Base-by-base conservation (phyloP, 2,113 vertebrate species). In the Apus apus region DNA sequence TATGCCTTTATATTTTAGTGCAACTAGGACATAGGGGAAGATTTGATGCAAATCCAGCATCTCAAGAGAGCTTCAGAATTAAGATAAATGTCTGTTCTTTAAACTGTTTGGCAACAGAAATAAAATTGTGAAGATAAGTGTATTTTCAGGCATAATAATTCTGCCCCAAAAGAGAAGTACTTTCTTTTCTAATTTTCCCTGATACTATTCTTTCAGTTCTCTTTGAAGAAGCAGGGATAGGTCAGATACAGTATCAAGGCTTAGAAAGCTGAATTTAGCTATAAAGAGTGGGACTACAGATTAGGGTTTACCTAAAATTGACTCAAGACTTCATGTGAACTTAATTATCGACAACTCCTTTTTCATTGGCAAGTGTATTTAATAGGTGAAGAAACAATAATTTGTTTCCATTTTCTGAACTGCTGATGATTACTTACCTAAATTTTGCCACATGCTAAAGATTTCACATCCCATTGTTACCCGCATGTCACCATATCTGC, bases 381-480 rank as follows among this genome's bases (percentile, higher is more conserved):
- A 90, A 76, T 15, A 93, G 23, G 21, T 7, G 9, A 93, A 93
- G 11, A 80, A 67, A 32, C 38, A 73, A 51, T 51, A 57, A 61
- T 11, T 87, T 2, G 2, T 54, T 65, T 77, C 66, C 14, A 61
- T 77, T 96, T 66, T 57, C 30, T 46, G 11, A 84, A 14, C 46
- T 80, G 56, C 5, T 45, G 29, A 67, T 57, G 21, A 77, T 54
- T 43, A 89, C 98, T 98, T 96, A 99, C 99, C 99, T 97, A 99
- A 98, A 97, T 99, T 99, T 97, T 99, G 99, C 99, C 99, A 99
- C 99, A 99, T 99, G 97, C 99, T 99, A 98, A 99, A 99, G 97
- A 99, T 99, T 98, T 99, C 99, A 97, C 99, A 99, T 58, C 99
- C 99, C 99, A 99, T 99, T 97, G 99, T 99, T 72, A 99, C 99